phyloP scores from a whole-genome alignment of 2,888 invertebrate species.

The Drosophila monieri region DNA sequence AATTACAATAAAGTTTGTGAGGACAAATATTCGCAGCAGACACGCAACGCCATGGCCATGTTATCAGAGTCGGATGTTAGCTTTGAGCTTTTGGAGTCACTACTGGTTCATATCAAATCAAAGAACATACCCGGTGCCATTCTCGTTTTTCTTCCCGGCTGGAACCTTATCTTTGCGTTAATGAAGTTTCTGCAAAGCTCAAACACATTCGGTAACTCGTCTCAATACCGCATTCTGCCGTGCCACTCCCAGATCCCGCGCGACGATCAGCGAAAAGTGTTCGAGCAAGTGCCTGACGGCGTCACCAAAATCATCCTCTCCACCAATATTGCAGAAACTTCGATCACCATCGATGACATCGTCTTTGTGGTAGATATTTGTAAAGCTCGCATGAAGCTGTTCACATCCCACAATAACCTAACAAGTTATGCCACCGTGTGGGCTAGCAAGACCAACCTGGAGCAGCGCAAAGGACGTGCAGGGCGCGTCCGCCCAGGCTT shows the following conservation, averaged over 20 bases:
- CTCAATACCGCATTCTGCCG: constrained; percentile 91
- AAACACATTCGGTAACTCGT: constrained; percentile 88
- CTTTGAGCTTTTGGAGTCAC: constrained; percentile 95
- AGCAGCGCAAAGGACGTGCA: constrained; percentile 94
- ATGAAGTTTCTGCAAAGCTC: constrained; percentile 93
- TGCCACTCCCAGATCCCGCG: constrained; percentile 98
- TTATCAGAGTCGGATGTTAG: constrained; percentile 95
- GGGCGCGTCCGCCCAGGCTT: constrained; percentile 97
- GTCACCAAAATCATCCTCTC: constrained; percentile 97
- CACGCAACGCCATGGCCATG: constrained; percentile 88
- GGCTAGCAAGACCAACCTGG: constrained; percentile 97
- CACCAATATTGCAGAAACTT: constrained; percentile 99
- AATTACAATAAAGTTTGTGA: constrained; percentile 89
- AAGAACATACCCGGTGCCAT: constrained; percentile 91
- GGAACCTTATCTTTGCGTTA: constrained; percentile 97
- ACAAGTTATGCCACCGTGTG: constrained; percentile 98
- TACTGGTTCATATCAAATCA: constrained; percentile 88
- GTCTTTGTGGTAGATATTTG: constrained; percentile 99
- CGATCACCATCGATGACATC: constrained; percentile 99
- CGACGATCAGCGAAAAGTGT: constrained; percentile 97
- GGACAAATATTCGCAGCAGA: constrained; percentile 86
- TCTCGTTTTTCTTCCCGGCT: constrained; percentile 96
- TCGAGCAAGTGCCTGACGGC: constrained; percentile 92
- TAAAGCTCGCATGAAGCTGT: constrained; percentile 98
- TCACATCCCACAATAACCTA: constrained; percentile 99